Percentiles rank a stretch among this genome's conserved stretches.
Conservation (phyloP, 2,113 vertebrate genomes). For the Puntigrus tetrazona region DNA sequence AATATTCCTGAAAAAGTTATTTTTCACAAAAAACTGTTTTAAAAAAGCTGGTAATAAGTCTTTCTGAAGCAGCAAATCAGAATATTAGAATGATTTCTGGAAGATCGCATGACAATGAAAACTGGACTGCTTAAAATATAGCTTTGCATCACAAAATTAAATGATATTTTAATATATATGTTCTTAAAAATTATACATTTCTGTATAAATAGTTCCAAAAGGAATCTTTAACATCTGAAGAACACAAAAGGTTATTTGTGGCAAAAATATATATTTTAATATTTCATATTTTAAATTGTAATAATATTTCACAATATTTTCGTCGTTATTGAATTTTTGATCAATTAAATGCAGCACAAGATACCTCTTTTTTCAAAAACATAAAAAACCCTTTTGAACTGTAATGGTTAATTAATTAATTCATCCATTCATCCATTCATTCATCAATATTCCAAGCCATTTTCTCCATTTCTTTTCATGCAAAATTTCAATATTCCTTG, state of each 20-base stretch:
- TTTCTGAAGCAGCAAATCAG: neutral
- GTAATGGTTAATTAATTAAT: neutral
- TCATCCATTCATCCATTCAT: neutral
- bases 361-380: neutral
- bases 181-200: too few relatives aligned
- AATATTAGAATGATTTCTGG: neutral
- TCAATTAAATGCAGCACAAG: neutral
- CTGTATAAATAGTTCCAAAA: too few relatives aligned
- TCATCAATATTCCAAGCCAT: neutral
- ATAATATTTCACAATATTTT: neutral
- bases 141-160: neutral
- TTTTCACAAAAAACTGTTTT: too few relatives aligned
- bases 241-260: too few relatives aligned
- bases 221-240: too few relatives aligned
- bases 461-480: neutral
- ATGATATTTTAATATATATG: neutral
- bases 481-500: neutral
- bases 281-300: neutral
- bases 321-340: neutral
- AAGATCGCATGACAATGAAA: neutral
- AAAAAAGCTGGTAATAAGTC: neutral
- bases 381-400: neutral
- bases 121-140: neutral
- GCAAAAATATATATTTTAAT: too few relatives aligned
- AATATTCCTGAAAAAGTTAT: too few relatives aligned